Evolutionary conservation across 2,797 vertebrate genomes (phyloP).

Genomic region (Enteromius unitaeniatus): DNA sequence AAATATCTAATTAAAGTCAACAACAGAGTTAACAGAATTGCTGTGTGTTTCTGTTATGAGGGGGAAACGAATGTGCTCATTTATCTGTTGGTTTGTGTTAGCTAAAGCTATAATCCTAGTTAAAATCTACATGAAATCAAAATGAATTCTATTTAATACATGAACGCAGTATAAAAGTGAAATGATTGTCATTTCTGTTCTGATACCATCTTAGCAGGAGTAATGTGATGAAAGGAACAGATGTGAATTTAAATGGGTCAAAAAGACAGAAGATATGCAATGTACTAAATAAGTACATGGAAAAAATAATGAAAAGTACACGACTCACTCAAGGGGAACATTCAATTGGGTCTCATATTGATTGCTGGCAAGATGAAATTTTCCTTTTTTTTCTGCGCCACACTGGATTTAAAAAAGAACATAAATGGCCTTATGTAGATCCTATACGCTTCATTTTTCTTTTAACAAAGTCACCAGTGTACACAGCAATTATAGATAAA

Average conservation of each 20-base stretch:
- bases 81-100: not conserved
- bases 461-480: not conserved
- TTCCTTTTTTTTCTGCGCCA: not conserved
- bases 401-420: not conserved
- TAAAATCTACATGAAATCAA: not conserved
- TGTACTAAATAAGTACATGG: not conserved
- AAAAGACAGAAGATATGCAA: not conserved
- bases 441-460: not conserved
- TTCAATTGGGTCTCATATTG: constrained; percentile 36
- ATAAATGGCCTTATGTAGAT: not conserved
- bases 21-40: not conserved
- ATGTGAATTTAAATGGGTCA: not conserved
- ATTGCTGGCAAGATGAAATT: constrained; percentile 10
- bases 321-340: constrained; percentile 29
- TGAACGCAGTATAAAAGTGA: not conserved
- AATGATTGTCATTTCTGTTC: not conserved
- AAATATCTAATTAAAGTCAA: not conserved
- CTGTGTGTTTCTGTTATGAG: not conserved
- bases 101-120: not conserved
- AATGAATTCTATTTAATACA: not conserved
- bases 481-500: not conserved
- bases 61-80: not conserved
- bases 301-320: not conserved
- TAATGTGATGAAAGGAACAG: not conserved
- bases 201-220: not conserved